Conservation (phyloP, 53 echinoderm and acorn worm genomes). For the Crossaster papposus region DNA sequence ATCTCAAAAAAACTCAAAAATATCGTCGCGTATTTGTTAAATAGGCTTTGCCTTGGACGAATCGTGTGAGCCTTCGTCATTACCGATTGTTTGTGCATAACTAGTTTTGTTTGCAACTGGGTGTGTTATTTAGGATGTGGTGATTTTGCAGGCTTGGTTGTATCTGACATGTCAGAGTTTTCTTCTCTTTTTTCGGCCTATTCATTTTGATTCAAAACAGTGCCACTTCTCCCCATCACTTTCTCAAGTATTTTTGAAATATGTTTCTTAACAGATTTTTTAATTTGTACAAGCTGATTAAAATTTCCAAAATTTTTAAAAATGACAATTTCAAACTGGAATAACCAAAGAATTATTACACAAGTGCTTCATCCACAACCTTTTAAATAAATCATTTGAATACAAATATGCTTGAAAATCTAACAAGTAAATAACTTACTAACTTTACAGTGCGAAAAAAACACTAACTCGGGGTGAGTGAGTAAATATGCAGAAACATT, state of each 20-base stretch:
- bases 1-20: too few species aligned
- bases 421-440: background rate
- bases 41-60: too few species aligned
- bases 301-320: background rate
- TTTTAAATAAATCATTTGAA: background rate
- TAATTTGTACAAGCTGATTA: background rate
- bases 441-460: background rate
- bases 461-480: background rate
- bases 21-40: too few species aligned
- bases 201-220: background rate
- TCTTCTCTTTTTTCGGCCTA: too few species aligned
- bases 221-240: background rate
- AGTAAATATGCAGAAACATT: background rate
- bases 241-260: background rate
- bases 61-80: too few species aligned
- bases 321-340: background rate
- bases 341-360: background rate
- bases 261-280: background rate
- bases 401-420: background rate
- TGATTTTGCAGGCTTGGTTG: too few species aligned
- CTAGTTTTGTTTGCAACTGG: too few species aligned
- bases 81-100: too few species aligned
- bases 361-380: background rate
- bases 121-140: too few species aligned
- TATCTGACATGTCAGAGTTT: too few species aligned